Evolutionary conservation across 1,140 invertebrate species (phyloP), one percentile per base, ranked within the genome.

Genomic region (Drosophila yakuba): DNA sequence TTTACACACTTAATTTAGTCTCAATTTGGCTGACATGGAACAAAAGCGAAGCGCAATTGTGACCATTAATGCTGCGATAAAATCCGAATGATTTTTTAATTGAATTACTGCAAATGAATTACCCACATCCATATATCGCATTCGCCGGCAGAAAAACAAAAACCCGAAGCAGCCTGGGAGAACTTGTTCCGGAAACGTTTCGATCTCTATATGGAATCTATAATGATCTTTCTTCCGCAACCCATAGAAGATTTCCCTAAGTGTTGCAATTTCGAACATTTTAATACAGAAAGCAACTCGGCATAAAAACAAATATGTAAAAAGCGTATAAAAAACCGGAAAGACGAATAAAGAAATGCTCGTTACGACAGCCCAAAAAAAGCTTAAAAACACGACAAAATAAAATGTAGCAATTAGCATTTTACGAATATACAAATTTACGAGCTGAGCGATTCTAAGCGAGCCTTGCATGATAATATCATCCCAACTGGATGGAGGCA

Each of bases 401-500:
- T 58, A 78, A 50, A 81, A 64, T n/a, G 63, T 41, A 38, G 73
- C 59, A 74, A 80, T 80, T 72, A 81, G 51, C 56, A 66, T 80
- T 5, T 25, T 25, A 25, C 25, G 25, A 25, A 25, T 3, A 76
- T 80, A 73, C 73, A 25, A 80, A 78, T 62, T 81, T 68, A 80
- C 59, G 78, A 71, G 72, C 45, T 44, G 35, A 66, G 41, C 52
- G 54, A 36, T 67, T 75, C 55, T 58, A 59, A 74, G 62, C 28
- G 60, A 57, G 78, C 54, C 74, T 86, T 88, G 78, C 75, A 72
- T 76, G 82, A 86, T 79, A 78, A 75, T 72, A 75, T 76, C 72
- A 57, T 74, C 59, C 14, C n/a, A 39, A 52, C 25, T 44, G 71
- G 15, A 55, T 28, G 71, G 41, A 64, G 72, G 77, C 82, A 86